Base-by-base conservation (phyloP, 2,113 vertebrate genomes). In the Eubucco bourcierii region DNA sequence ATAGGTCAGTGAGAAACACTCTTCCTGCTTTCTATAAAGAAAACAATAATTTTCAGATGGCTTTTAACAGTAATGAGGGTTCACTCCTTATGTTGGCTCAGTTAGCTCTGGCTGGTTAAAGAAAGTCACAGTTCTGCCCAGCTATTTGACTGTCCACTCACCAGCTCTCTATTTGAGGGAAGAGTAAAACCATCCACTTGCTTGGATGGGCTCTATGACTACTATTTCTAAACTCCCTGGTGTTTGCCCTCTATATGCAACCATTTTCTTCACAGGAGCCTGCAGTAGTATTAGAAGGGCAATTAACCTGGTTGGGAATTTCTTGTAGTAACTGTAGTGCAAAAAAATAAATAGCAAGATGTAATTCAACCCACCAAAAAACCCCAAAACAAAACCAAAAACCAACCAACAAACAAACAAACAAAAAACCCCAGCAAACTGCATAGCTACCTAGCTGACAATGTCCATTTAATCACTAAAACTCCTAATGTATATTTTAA, bases 401-500 rank as follows among this genome's bases (percentile, higher is more conserved):
- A 37, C 7, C 78, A 83, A 7, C 4, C 3, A 33, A 14, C 50
- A 52, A 20, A 52, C 20, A 52, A 24, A 52, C 21, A 52, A 50
- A 67, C 83, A 65, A 64, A 70, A 52, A 6, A 50, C 6, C 44
- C 10, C 23, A 41, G 25, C 37, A 85, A 56, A 74, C 11, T 41
- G 5, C 18, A 70, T 63, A 64, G 8, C 10, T 89, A 73, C 46
- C 50, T 67, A 80, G 37, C 61, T 89, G 72, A 92, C 64, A 89
- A 46, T 65, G 53, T 80, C 84, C 82, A 85, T 95, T 89, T 91
- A 93, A 80, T 80, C 76, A 41, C 24, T 87, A 58, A 83, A 85
- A 65, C 10, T 91, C 47, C 61, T 91, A 88, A 91, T 74, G 58
- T 50, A 88, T 93, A 91, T 88, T 94, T 96, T 80, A 96, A 94